Percentiles rank a stretch among this genome's conserved stretches.
phyloP scores from a whole-genome alignment of 2,888 invertebrate species.

The Boloria selene region DNA sequence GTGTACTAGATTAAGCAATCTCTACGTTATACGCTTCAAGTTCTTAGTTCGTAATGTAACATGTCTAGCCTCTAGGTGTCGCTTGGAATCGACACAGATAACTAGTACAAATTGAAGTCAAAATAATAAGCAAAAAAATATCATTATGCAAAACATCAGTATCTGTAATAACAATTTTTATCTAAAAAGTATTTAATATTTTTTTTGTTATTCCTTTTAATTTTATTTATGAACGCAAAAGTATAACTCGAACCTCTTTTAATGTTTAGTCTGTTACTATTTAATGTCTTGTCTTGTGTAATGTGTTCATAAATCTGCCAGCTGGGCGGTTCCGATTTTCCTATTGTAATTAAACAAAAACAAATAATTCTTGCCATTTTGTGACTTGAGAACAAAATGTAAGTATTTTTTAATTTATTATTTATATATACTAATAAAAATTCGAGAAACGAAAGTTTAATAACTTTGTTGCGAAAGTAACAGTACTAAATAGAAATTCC shows the following conservation, averaged over 20 bases:
- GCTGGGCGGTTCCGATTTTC: conserved; percentile 74
- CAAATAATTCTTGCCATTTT: conserved; percentile 36
- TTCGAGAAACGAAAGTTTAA: background rate
- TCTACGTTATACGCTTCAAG: too few species aligned
- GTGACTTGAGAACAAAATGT: conserved; percentile 45
- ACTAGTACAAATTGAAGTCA: too few species aligned
- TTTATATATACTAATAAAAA: conserved; percentile 2
- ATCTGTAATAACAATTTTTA: background rate
- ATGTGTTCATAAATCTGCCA: conserved; percentile 55
- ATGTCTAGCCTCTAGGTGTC: conserved; percentile 8
- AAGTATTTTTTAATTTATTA: conserved; percentile 42
- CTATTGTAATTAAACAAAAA: conserved; percentile 43
- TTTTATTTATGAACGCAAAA: conserved; percentile 23
- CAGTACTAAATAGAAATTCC: conserved; percentile 39
- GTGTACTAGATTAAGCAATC: too few species aligned
- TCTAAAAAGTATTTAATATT: background rate
- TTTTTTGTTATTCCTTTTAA: background rate
- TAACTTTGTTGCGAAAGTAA: conserved; percentile 41
- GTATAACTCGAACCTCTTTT: conserved; percentile 1
- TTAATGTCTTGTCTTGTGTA: conserved; percentile 27
- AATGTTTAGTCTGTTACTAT: conserved; percentile 20
- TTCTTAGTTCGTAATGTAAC: too few species aligned
- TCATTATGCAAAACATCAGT: too few species aligned
- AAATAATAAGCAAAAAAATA: too few species aligned
- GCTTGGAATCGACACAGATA: background rate